phyloP scores from a whole-genome alignment of 2,113 vertebrate genomes.

The Baryphthengus martii region DNA sequence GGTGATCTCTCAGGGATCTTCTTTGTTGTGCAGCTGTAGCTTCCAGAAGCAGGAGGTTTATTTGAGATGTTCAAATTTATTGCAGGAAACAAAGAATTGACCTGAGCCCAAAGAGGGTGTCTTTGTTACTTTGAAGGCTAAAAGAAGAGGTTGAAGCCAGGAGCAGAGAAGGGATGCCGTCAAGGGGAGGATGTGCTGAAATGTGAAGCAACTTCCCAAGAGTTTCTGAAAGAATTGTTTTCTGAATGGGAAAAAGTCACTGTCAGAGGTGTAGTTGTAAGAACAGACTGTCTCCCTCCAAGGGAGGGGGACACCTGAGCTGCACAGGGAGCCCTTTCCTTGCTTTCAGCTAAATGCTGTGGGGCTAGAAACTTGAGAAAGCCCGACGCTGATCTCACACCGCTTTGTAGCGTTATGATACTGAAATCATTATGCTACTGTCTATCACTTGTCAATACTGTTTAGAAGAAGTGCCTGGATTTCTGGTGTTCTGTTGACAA shows the following conservation, averaged over 20 bases:
- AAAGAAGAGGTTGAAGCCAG: neutral
- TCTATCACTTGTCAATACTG: constrained; percentile 12
- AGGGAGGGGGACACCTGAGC: neutral
- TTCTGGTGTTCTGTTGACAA: constrained; percentile 7
- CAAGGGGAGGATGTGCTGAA: neutral
- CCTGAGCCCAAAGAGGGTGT: neutral
- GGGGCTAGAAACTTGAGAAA: neutral
- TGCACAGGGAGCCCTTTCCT: neutral
- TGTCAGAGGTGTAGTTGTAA: neutral
- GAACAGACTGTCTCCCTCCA: neutral
- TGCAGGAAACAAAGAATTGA: neutral
- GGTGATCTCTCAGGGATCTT: neutral
- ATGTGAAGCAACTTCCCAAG: neutral
- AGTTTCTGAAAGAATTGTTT: neutral
- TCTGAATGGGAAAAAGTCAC: neutral
- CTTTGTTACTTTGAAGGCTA: neutral
- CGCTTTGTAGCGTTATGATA: neutral
- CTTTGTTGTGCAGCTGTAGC: neutral
- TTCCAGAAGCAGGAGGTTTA: neutral
- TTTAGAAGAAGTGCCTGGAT: neutral
- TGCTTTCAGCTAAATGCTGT: neutral
- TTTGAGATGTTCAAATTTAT: neutral
- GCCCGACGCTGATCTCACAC: neutral
- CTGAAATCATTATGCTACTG: neutral
- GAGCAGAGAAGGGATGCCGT: neutral